These are phyloP conservation scores for Drosophila bipectinata DNA, from an alignment of 1,140 invertebrate species.

Conservation along the genomic window DNA sequence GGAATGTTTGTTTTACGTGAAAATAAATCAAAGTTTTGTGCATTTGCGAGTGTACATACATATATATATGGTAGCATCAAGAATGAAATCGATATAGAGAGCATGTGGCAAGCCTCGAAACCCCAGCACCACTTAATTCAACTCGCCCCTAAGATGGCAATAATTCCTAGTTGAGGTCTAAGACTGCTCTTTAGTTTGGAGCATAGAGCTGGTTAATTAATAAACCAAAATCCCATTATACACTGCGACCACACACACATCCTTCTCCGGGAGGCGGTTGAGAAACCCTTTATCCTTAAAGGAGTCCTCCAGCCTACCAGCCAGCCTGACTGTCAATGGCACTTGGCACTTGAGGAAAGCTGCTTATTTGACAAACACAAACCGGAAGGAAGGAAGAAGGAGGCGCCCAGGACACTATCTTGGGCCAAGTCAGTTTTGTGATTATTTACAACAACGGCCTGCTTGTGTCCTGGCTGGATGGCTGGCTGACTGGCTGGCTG, in stretches of 20 bases:
- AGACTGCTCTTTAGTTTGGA: background rate
- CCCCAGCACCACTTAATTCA: conserved; percentile 27
- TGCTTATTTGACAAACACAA: conserved; percentile 58
- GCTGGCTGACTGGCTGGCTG: background rate
- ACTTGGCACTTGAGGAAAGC: conserved; percentile 60
- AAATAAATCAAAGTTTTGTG: conserved; percentile 61
- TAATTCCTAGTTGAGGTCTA: conserved; percentile 35
- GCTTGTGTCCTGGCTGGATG: background rate
- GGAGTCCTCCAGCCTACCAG: conserved; percentile 10
- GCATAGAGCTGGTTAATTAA: conserved; percentile 45
- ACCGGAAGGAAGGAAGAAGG: conserved; percentile 30
- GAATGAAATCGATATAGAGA: conserved; percentile 31
- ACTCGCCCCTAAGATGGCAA: conserved; percentile 26
- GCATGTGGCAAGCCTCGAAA: background rate
- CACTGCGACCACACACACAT: conserved; percentile 35
- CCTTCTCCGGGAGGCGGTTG: background rate
- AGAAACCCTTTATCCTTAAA: background rate
- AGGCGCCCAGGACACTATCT: conserved; percentile 23
- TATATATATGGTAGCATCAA: conserved; percentile 16
- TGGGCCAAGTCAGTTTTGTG: conserved; percentile 45
- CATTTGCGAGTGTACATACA: conserved; percentile 36
- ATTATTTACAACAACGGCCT: conserved; percentile 52
- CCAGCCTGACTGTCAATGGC: conserved; percentile 29
- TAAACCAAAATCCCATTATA: conserved; percentile 56
- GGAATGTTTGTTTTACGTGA: conserved; percentile 57